Evolutionary conservation across 2,888 invertebrate species (phyloP), one percentile per base, ranked within the genome.

Genomic region (Thera britannica): DNA sequence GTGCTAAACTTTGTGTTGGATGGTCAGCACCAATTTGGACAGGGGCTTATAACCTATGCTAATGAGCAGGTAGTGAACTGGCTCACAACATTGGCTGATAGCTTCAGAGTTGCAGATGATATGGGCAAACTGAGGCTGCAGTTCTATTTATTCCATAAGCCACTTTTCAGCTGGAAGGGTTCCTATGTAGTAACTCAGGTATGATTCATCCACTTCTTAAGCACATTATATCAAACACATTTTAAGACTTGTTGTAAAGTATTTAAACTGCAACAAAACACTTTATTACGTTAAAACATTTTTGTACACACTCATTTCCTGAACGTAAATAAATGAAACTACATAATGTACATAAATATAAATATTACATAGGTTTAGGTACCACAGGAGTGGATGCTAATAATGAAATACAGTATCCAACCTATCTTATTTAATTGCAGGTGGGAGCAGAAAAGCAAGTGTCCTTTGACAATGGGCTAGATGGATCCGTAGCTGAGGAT

Each of bases 401-500:
- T 51, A 23, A 23, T 46, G 23, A 46, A 46, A 9, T 46, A 46
- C 8, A 46, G 9, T 46, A 5, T 46, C 44, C 8, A 9, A 46
- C 9, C 41, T 12, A 6, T 23, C 23, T 5, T 51, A 11, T 49
- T 6, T 36, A 34, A 73, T 94, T 95, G 5, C 88, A 98, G 98
- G 96, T 97, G 74, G 95, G 95, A 79, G 98, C 98, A n/a, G 98
- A 99, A 88, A 96, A 96, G 76, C 95, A 96, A 75, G 98, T 99
- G 0, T 97, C 98, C 0, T 99, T 98, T 91, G 98, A 99, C 91
- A 98, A 99, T 89, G 99, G 99, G 12, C 94, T 97, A 72, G 99
- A 99, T 89, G 99, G 99, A 34, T 98, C 98, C 0, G 97, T 99
- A n/a, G 99, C 99, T 34, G 99, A 99, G 90, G 99, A 99, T 88